Base-by-base conservation (phyloP, 2,113 vertebrate genomes). In the Microcebus ravelobensis region DNA sequence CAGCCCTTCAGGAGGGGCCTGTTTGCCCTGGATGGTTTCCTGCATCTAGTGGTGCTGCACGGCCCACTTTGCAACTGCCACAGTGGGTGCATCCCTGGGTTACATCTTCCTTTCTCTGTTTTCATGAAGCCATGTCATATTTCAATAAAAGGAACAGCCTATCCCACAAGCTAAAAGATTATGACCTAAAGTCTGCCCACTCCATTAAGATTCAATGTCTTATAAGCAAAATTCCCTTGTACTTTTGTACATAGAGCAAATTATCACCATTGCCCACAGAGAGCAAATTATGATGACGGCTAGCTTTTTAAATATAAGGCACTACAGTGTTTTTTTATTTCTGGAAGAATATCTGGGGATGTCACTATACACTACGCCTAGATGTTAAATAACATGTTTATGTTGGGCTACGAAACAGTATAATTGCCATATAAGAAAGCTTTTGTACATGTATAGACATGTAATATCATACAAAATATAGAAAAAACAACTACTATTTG, bases 51-150 rank as follows among this genome's bases (percentile, higher is more conserved):
- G 0, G 34, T 42, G 23, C 15, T 20, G 8, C 12, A 17, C 6
- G n/a, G 39, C 45, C 29, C 20, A 1, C 12, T 12, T 36, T 15
- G 6, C 48, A 52, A 20, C 10, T 3, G 39, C 42, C 25, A n/a
- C 0, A 0, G 5, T 0, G 0, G 5, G 0, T 1, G 5, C 0
- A 3, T 23, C 23, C 25, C 3, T 27, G 12, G 36, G 2, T 25
- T 55, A 0, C 14, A 4, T 9, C n/a, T 52, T 34, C 36, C n/a
- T 25, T 67, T 20, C 48, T 48, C 52, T 34, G 6, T 34, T 14
- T 59, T 20, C 39, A 4, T 39, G 34, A 87, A 48, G 23, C 39
- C 29, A 5, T 3, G 52, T 15, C 67, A 20, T 25, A 29, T 42
- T 42, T 57, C 50, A 17, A 50, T 11, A 71, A 76, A 94, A 50